Conservation (phyloP, 2,113 vertebrate species). For the Mus pahari region DNA sequence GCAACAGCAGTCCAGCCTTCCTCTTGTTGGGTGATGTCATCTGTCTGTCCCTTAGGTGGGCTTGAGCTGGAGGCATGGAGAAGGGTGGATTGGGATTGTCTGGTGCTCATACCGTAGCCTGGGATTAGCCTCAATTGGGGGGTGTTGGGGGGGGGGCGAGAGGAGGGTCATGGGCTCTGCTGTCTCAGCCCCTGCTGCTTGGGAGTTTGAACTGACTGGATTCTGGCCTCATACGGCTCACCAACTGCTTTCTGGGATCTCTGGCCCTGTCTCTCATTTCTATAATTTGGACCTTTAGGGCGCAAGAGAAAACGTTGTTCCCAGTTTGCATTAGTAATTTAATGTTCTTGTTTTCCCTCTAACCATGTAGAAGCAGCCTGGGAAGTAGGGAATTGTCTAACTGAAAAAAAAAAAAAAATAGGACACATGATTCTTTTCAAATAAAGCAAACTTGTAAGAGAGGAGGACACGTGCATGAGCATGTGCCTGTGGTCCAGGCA, state of each 20-base stretch:
- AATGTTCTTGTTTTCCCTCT: not conserved
- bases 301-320: conserved; percentile 31
- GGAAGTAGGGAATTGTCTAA: not conserved
- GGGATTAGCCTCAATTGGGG: not conserved
- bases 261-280: not conserved
- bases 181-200: not conserved
- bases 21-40: not conserved
- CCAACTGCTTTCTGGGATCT: not conserved
- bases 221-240: not conserved
- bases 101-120: not conserved
- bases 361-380: not conserved
- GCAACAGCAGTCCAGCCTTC: not conserved
- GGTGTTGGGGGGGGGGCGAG: no score
- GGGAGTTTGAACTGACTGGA: not conserved
- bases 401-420: conserved; percentile 11
- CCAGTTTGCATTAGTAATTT: conserved; percentile 20
- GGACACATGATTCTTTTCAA: not conserved
- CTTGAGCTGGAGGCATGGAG: not conserved
- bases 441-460: not conserved
- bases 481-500: not conserved
- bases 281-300: not conserved
- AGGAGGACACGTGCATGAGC: not conserved
- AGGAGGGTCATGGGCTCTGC: not conserved
- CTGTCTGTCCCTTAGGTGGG: not conserved
- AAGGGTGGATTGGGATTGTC: not conserved